These are phyloP conservation scores for Caenorhabditis virilis DNA, from an alignment of 2,888 invertebrate genomes.

Conservation along the genomic window DNA sequence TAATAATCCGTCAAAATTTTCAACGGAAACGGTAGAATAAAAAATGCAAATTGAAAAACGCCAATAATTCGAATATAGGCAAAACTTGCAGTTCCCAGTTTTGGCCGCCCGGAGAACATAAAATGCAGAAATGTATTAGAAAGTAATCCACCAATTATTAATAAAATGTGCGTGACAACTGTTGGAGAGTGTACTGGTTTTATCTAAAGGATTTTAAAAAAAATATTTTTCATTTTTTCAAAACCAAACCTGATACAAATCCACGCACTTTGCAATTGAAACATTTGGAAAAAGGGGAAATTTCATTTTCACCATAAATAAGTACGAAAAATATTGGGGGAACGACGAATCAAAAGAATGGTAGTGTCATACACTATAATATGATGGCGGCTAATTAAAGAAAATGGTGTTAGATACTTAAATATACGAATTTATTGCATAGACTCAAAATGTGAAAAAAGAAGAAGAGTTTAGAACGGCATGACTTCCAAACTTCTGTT, in stretches of 20 bases:
- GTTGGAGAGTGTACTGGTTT: conserved; percentile 24
- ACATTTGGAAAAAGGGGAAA: conserved; percentile 10
- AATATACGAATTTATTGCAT: too few relatives aligned
- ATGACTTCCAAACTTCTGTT: neutral
- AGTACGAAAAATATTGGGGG: too few relatives aligned
- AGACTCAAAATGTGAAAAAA: too few relatives aligned
- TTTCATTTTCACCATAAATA: conserved; percentile 18
- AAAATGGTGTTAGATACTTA: too few relatives aligned
- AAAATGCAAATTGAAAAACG: conserved; percentile 49
- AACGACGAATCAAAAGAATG: too few relatives aligned
- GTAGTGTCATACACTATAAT: too few relatives aligned
- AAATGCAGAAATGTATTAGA: conserved; percentile 36
- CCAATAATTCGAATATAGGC: conserved; percentile 50
- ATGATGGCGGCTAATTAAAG: too few relatives aligned
- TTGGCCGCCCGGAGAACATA: conserved; percentile 42
- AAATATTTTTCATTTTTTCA: conserved; percentile 5
- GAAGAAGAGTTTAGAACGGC: neutral
- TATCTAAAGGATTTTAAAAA: conserved; percentile 11
- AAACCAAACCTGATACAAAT: conserved; percentile 28
- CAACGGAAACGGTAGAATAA: conserved; percentile 50
- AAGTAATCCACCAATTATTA: conserved; percentile 30
- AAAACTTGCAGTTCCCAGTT: conserved; percentile 50
- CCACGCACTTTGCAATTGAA: conserved; percentile 21
- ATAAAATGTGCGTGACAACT: conserved; percentile 20
- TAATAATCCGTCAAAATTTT: conserved; percentile 50